Conservation (phyloP, 2,113 vertebrate species). For the Macrotus californicus region DNA sequence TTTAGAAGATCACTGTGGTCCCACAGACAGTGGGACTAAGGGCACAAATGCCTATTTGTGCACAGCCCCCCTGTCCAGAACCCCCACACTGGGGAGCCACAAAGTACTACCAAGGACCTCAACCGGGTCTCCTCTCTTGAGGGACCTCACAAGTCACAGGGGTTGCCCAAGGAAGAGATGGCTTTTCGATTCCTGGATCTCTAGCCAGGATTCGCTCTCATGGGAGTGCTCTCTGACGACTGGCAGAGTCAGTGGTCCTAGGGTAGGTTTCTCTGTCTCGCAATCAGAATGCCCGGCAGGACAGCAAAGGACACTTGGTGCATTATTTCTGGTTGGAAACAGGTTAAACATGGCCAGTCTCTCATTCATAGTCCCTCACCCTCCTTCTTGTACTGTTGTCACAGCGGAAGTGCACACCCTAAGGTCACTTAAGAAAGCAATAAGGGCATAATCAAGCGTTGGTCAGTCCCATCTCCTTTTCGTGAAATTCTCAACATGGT, state of each 20-base stretch:
- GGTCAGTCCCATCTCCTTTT: neutral
- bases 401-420: fast-evolving
- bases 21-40: neutral
- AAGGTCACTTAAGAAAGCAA: neutral
- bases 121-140: neutral
- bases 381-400: fast-evolving
- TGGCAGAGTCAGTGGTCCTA: neutral
- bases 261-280: neutral
- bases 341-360: fast-evolving
- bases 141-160: neutral
- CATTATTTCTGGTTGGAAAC: neutral
- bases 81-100: neutral
- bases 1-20: neutral
- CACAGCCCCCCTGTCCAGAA: neutral
- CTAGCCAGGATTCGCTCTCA: fast-evolving
- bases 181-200: neutral
- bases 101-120: neutral
- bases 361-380: neutral
- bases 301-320: neutral
- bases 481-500: neutral
- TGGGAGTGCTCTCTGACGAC: fast-evolving
- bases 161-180: neutral
- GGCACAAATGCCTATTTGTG: fast-evolving
- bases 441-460: fast-evolving
- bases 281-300: neutral